A percentile compares a stretch with the other conserved stretches of the same genome.
Evolutionary conservation across 2,113 vertebrate genomes (phyloP).

Genomic region (Casuarius casuarius): DNA sequence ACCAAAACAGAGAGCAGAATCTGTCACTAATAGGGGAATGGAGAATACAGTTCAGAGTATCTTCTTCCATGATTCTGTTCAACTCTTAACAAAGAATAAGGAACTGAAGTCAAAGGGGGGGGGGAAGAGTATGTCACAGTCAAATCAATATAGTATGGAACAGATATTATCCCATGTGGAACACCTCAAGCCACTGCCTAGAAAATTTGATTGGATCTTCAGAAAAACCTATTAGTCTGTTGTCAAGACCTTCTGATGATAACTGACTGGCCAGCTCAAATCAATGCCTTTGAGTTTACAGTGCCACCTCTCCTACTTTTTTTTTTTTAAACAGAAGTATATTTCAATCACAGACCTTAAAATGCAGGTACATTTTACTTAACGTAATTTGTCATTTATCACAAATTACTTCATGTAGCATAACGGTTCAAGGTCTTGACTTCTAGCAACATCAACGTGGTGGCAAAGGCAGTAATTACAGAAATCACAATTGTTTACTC

Average conservation of each 20-base stretch:
- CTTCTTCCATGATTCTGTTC: not conserved
- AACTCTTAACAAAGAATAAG: not conserved
- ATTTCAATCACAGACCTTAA: constrained; percentile 40
- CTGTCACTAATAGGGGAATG: not conserved
- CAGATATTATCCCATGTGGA: constrained; percentile 53
- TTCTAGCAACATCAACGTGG: not conserved
- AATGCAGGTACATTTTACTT: not conserved
- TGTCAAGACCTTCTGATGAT: constrained; percentile 76
- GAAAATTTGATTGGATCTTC: constrained; percentile 73
- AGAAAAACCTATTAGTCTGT: constrained; percentile 79
- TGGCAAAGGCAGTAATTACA: constrained; percentile 38
- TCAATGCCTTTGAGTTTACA: constrained; percentile 61
- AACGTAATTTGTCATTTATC: not conserved
- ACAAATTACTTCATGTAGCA: constrained; percentile 19
- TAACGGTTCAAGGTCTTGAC: not conserved
- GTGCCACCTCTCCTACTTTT: not conserved
- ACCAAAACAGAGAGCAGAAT: not conserved
- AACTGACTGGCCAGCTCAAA: constrained; percentile 51
- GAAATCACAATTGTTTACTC: constrained; percentile 33
- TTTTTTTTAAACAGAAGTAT: not conserved
- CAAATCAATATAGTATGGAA: constrained; percentile 52
- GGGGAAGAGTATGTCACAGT: not conserved
- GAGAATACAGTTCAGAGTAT: not conserved
- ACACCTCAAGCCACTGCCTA: constrained; percentile 42
- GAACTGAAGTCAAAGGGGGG: constrained; percentile 37